Percentiles rank a stretch among this genome's conserved stretches.
These are phyloP conservation scores for Rhinopithecus roxellana DNA, from an alignment of 2,113 vertebrate species.

Conservation along the genomic window DNA sequence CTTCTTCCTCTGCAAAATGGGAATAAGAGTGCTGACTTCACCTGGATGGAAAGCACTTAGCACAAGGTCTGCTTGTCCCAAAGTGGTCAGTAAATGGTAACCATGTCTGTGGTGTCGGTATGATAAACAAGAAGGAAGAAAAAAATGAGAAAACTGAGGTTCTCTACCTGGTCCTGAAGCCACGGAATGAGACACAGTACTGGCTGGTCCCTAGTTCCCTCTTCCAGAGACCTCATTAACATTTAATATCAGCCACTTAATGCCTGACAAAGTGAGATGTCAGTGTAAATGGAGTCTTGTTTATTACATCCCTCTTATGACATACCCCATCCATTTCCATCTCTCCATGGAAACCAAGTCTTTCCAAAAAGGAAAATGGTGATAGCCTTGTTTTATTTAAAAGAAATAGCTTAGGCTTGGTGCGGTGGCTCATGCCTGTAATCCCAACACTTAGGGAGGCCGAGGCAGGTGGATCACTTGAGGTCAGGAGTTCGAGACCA, in stretches of 20 bases:
- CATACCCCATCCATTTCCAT: neutral
- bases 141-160: neutral
- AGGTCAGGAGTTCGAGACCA: neutral
- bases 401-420: conserved; percentile 36
- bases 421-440: neutral
- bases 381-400: conserved; percentile 14
- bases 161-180: neutral
- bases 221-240: neutral
- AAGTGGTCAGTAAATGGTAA: neutral
- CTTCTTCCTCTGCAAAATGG: neutral
- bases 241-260: conserved; percentile 26
- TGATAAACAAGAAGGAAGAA: neutral
- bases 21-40: neutral
- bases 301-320: neutral
- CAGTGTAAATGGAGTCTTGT: neutral
- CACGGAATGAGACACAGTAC: neutral
- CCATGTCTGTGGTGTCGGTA: neutral
- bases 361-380: conserved; percentile 50
- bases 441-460: neutral
- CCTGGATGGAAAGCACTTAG: neutral
- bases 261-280: neutral
- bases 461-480: neutral
- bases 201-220: neutral
- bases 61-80: neutral
- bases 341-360: conserved; percentile 34